phyloP scores from a whole-genome alignment of 1,140 invertebrate species.

The Phocides pigmalion region DNA sequence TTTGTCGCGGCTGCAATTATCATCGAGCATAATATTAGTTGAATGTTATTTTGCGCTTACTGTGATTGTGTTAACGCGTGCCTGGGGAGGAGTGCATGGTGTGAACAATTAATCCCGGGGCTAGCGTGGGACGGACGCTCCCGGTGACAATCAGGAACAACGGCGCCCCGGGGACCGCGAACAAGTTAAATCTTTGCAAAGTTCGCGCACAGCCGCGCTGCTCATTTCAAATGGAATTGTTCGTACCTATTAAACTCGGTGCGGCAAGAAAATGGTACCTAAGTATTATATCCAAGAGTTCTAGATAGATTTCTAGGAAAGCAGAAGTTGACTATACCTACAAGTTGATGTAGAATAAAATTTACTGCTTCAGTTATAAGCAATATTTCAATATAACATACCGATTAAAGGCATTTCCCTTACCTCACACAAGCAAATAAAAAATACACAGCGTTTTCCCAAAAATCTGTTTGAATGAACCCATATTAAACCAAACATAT shows the following conservation, averaged over 20 bases:
- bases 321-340: too few relatives aligned
- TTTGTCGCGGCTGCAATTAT: conserved; percentile 54
- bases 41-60: conserved; percentile 74
- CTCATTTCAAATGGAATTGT: conserved; percentile 53
- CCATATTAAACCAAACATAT: too few relatives aligned
- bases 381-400: too few relatives aligned
- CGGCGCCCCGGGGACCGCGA: conserved; percentile 69
- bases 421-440: too few relatives aligned
- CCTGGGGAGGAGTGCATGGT: conserved; percentile 68
- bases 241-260: conserved; percentile 45
- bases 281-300: neutral
- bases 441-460: too few relatives aligned
- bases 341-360: too few relatives aligned
- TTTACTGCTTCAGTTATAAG: too few relatives aligned
- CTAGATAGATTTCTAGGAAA: too few relatives aligned
- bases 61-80: conserved; percentile 69
- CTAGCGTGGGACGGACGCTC: conserved; percentile 49
- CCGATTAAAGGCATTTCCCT: too few relatives aligned
- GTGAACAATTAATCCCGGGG: conserved; percentile 74
- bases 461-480: too few relatives aligned
- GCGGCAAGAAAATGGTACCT: neutral
- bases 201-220: conserved; percentile 44
- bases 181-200: conserved; percentile 81
- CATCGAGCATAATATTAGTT: conserved; percentile 64
- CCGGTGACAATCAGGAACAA: conserved; percentile 77